Percentiles rank a stretch among this genome's conserved stretches.
phyloP scores from a whole-genome alignment of 2,888 invertebrate genomes.

The Hydraecia micacea region DNA sequence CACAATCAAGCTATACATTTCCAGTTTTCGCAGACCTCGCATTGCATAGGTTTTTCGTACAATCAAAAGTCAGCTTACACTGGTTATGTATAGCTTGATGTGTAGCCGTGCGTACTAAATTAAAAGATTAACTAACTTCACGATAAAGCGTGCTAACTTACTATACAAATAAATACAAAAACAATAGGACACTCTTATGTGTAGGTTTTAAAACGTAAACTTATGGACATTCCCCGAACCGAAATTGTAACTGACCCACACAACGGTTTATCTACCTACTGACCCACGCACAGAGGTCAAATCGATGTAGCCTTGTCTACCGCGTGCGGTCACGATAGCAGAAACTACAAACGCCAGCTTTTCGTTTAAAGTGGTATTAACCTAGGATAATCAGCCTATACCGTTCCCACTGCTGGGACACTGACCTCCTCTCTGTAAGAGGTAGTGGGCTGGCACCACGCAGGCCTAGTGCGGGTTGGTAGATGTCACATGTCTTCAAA shows the following conservation, averaged over 20 bases:
- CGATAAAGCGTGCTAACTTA: too few species aligned
- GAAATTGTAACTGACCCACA: neutral
- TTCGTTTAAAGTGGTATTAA: neutral
- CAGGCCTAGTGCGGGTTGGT: neutral
- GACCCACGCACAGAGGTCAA: neutral
- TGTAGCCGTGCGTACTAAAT: too few species aligned
- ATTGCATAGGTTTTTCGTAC: too few species aligned
- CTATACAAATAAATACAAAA: neutral
- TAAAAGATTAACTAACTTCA: too few species aligned
- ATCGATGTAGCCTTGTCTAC: neutral
- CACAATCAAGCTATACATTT: too few species aligned
- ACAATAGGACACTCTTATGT: neutral
- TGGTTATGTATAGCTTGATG: too few species aligned
- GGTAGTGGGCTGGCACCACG: neutral
- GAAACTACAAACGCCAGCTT: neutral
- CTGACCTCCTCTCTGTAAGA: neutral
- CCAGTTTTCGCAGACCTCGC: too few species aligned
- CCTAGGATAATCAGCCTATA: neutral
- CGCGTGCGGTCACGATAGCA: too few species aligned
- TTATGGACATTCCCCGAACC: neutral
- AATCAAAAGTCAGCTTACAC: too few species aligned
- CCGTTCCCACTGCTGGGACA: neutral
- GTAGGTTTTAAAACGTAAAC: neutral
- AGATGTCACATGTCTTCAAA: neutral
- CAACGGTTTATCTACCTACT: neutral